Percentiles rank a stretch among this genome's conserved stretches.
Conservation (phyloP, 2,888 invertebrate genomes). For the Uloborus plumipes region DNA sequence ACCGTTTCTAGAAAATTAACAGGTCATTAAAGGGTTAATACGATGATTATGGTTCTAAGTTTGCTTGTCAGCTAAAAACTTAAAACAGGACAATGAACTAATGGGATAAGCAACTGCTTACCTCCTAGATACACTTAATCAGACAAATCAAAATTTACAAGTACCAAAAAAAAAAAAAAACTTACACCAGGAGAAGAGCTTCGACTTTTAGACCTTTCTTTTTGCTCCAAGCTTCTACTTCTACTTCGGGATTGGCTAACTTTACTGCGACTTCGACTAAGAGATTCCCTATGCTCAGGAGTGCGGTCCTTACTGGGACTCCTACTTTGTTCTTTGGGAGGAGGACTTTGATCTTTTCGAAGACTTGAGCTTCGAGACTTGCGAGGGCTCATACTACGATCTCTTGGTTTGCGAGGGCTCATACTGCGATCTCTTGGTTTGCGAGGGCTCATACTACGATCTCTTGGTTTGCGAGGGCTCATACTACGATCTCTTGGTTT, state of each 20-base stretch:
- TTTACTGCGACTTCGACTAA: slow-evolving; percentile 30
- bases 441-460: slow-evolving; percentile 12
- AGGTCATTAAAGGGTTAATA: too few species aligned
- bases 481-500: slow-evolving; percentile 28
- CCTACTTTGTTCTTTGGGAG: slow-evolving; percentile 13
- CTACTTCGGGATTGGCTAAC: slow-evolving; percentile 35
- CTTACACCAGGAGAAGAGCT: slow-evolving; percentile 42
- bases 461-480: slow-evolving; percentile 2
- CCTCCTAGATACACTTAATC: too few species aligned
- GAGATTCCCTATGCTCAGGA: slow-evolving; percentile 16
- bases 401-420: too few species aligned
- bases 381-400: slow-evolving; percentile 11
- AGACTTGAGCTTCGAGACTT: slow-evolving; percentile 20
- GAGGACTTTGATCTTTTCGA: slow-evolving; percentile 35
- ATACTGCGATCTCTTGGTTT: too few species aligned
- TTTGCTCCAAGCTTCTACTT: slow-evolving; percentile 14
- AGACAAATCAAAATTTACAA: background rate
- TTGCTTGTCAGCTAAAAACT: too few species aligned
- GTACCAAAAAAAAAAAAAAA: background rate
- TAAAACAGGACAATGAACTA: too few species aligned
- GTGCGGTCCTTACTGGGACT: slow-evolving; percentile 10
- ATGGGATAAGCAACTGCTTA: too few species aligned
- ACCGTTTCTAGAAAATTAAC: too few species aligned
- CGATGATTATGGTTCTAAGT: too few species aligned
- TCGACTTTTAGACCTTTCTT: slow-evolving; percentile 20